Conservation (phyloP, 1,140 invertebrate genomes). For the Riptortus pedestris region DNA sequence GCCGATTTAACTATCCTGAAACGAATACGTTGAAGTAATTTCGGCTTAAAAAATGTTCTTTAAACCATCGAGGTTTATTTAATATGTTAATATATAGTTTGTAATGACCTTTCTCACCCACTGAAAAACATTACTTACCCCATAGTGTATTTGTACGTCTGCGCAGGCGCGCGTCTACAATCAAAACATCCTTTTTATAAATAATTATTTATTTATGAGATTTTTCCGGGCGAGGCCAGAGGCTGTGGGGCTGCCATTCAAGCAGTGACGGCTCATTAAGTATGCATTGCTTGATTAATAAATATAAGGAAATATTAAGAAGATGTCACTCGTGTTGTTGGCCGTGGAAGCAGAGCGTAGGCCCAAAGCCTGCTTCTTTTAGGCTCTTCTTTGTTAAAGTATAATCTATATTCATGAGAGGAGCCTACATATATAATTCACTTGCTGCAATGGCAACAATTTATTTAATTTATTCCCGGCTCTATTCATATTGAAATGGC, state of each 20-base stretch:
- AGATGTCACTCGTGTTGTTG: constrained; percentile 2
- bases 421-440: constrained; percentile 14
- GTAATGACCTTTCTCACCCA: too few relatives aligned
- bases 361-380: constrained; percentile 3
- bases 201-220: too few relatives aligned
- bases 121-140: too few relatives aligned
- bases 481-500: constrained; percentile 19
- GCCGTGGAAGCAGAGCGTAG: background rate
- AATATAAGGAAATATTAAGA: constrained; percentile 19
- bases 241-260: background rate
- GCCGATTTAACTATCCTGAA: too few relatives aligned
- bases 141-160: too few relatives aligned
- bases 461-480: constrained; percentile 15
- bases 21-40: too few relatives aligned
- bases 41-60: too few relatives aligned
- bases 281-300: constrained; percentile 22
- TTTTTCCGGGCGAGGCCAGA: background rate
- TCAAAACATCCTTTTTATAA: too few relatives aligned
- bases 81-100: too few relatives aligned
- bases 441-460: constrained; percentile 18
- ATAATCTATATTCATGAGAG: constrained; percentile 18
- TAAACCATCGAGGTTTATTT: too few relatives aligned
- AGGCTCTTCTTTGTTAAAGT: background rate
- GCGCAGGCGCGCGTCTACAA: too few relatives aligned
- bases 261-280: background rate